These are phyloP conservation scores for Bubo bubo DNA, from an alignment of 2,113 vertebrate genomes.

Conservation along the genomic window DNA sequence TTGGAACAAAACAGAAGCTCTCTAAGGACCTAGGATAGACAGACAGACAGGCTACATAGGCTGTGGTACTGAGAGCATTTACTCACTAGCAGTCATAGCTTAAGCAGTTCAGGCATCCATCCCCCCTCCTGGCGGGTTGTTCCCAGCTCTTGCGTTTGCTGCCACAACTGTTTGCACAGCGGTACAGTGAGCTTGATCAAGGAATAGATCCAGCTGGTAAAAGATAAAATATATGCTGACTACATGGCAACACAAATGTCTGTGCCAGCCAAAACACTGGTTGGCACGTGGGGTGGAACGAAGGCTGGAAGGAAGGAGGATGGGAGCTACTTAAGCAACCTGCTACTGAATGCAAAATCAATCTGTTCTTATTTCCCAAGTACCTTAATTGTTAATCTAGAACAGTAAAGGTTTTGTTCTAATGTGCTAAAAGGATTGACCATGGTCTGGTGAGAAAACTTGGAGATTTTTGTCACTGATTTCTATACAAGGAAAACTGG, in stretches of 20 bases:
- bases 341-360: neutral
- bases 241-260: neutral
- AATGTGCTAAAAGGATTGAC: neutral
- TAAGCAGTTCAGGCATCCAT: neutral
- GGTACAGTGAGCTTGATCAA: neutral
- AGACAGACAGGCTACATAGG: neutral
- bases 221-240: slow-evolving; percentile 52
- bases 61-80: neutral
- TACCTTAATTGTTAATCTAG: neutral
- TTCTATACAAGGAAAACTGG: neutral
- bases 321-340: neutral
- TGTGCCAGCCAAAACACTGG: slow-evolving; percentile 31
- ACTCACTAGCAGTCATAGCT: neutral
- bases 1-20: neutral
- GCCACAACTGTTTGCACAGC: slow-evolving; percentile 41
- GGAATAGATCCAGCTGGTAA: slow-evolving; percentile 40
- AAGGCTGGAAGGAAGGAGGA: neutral
- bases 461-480: neutral
- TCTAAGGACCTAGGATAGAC: neutral
- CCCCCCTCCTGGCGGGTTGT: neutral
- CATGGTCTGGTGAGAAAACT: neutral
- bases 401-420: neutral
- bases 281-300: neutral
- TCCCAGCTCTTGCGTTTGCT: neutral
- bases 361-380: neutral